Base-by-base conservation (phyloP, 2,113 vertebrate species). In the human region DNA sequence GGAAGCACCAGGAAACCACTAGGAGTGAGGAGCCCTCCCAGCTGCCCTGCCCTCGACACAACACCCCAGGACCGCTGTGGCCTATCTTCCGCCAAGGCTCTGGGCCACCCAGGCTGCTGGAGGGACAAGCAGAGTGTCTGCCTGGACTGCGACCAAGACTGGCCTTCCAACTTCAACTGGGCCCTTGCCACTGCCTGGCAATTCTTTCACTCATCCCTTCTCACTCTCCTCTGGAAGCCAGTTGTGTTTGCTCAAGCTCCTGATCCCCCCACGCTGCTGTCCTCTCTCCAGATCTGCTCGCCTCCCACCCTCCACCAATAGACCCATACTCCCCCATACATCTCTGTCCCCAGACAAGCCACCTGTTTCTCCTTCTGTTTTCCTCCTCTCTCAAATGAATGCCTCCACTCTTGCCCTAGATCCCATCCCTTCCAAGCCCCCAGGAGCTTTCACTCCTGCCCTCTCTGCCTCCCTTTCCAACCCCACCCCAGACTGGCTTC, bases 41-140 rank as follows among this genome's bases (percentile, higher is more conserved):
- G 4, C 5, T 11, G 1, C 25, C 57, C 35, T 5, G 14, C 30
- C 78, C 59, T 20, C 0, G 5, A 30, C 5, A 64, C 32, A 68
- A 25, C 64, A 3, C 17, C 40, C 75, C 50, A 25, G 73, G 59
- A 52, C 43, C 4, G 0, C 64, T 7, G 76, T 25, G 59, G 16
- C 84, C 59, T 78, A 48, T 1, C 13, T 38, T 32, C n/a, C 64
- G 0, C 1, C 59, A 35, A 16, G 72, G 35, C 66, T 23, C 86
- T 35, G n/a, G 57, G 73, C 79, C 89, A 45, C 14, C 59, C 52
- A 11, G 70, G 35, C 25, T 5, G 52, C 64, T 2, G 4, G 72
- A 55, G 43, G 61, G 43, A 7, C 5, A 3, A 40, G 76, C 18
- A 12, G 72, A 22, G 52, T 5, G 0, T 17, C 66, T 2, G 0